phyloP scores from a whole-genome alignment of 2,797 vertebrate genomes.

The Sylvia borin region DNA sequence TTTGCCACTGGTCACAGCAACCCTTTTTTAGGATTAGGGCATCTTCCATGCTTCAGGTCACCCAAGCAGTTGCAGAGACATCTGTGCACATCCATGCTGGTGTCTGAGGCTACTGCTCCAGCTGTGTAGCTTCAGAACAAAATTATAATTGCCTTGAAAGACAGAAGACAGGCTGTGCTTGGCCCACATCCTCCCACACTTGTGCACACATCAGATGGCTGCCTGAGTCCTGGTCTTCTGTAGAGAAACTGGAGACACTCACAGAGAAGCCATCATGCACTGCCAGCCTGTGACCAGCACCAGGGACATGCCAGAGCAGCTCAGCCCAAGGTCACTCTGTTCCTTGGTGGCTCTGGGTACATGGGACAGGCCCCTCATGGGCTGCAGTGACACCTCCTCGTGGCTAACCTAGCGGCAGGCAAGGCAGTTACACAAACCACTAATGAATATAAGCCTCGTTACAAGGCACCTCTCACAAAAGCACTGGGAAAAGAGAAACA shows the following conservation, averaged over 20 bases:
- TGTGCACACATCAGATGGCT: not conserved
- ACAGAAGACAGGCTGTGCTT: not conserved
- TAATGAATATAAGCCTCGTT: not conserved
- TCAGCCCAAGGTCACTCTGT: not conserved
- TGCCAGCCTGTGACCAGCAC: not conserved
- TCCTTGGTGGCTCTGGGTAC: not conserved
- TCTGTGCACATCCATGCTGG: rapidly evolving
- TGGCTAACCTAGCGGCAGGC: not conserved
- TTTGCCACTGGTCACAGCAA: not conserved
- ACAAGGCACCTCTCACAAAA: not conserved
- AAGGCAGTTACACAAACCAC: not conserved
- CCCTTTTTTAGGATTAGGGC: not conserved
- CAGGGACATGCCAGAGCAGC: not conserved
- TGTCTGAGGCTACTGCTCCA: not conserved
- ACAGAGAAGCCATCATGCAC: rapidly evolving
- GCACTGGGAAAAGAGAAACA: not conserved
- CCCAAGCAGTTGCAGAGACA: not conserved
- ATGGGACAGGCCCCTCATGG: rapidly evolving
- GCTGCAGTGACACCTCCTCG: not conserved
- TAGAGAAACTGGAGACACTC: not conserved
- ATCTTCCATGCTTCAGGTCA: not conserved
- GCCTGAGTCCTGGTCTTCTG: not conserved
- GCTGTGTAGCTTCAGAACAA: not conserved
- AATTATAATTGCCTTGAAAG: not conserved
- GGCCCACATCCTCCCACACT: not conserved